Conservation (phyloP, 23 tunicate genomes). For the Halocynthia aurantium region DNA sequence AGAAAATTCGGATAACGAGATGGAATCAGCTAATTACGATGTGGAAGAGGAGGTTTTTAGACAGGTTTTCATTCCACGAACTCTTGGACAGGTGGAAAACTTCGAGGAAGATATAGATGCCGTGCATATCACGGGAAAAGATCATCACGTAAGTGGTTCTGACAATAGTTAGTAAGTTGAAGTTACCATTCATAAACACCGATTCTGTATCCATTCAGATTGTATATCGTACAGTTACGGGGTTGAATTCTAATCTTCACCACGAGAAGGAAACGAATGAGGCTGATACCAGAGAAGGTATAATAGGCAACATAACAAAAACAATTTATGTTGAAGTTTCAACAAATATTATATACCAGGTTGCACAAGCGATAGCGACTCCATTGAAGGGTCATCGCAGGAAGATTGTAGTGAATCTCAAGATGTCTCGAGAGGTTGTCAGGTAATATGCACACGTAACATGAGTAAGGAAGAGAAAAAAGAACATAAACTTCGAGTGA, state of each 20-base stretch:
- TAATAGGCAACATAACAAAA: background rate
- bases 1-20: conserved; percentile 3
- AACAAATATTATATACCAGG: background rate
- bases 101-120: conserved; percentile 56
- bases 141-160: conserved; percentile 5
- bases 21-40: conserved; percentile 11
- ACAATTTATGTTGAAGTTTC: conserved; percentile 5
- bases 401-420: background rate
- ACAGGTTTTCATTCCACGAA: conserved; percentile 71
- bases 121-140: conserved; percentile 44
- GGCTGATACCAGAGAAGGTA: background rate
- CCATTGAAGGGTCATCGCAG: background rate
- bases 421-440: background rate
- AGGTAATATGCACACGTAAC: conserved; percentile 30
- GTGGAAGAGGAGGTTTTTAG: conserved; percentile 72
- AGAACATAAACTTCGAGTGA: conserved; percentile 54
- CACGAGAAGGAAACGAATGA: conserved; percentile 27
- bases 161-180: background rate
- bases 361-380: background rate
- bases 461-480: conserved; percentile 95
- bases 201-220: background rate
- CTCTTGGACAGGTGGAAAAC: conserved; percentile 58
- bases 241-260: conserved; percentile 40
- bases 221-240: conserved; percentile 75
- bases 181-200: background rate